Conservation (phyloP, 1,140 invertebrate genomes). For the Lasaia peninsularis region DNA sequence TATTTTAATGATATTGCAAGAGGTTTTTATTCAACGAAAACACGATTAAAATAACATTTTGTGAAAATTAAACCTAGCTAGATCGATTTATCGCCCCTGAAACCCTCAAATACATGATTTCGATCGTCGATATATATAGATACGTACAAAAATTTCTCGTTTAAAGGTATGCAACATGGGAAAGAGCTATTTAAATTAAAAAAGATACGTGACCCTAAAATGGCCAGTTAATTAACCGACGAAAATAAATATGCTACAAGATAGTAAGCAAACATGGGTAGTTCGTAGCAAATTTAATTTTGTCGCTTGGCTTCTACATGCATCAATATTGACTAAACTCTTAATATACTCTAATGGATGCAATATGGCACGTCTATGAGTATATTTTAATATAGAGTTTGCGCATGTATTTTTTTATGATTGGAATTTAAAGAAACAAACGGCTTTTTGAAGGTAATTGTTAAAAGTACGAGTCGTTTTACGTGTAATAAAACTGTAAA, state of each 20-base stretch:
- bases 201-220: neutral
- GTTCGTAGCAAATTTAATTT: neutral
- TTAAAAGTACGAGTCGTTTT: neutral
- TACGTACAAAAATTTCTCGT: too few relatives aligned
- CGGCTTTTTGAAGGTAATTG: too few relatives aligned
- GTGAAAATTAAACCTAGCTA: too few relatives aligned
- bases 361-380: constrained; percentile 22
- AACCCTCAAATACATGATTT: too few relatives aligned
- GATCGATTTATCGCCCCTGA: too few relatives aligned
- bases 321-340: constrained; percentile 59
- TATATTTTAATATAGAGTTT: constrained; percentile 17
- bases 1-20: too few relatives aligned
- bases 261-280: constrained; percentile 1
- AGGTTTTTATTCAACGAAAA: too few relatives aligned
- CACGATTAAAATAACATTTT: too few relatives aligned
- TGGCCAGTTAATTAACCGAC: neutral
- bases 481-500: neutral
- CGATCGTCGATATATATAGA: too few relatives aligned
- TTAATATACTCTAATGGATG: constrained; percentile 65
- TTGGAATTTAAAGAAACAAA: too few relatives aligned
- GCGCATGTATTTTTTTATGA: too few relatives aligned
- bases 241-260: constrained; percentile 2
- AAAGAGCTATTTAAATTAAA: neutral
- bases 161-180: neutral
- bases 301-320: constrained; percentile 4